Evolutionary conservation across 1,140 invertebrate species (phyloP), one percentile per base, ranked within the genome.

Genomic region (Centruroides sculpturatus): DNA sequence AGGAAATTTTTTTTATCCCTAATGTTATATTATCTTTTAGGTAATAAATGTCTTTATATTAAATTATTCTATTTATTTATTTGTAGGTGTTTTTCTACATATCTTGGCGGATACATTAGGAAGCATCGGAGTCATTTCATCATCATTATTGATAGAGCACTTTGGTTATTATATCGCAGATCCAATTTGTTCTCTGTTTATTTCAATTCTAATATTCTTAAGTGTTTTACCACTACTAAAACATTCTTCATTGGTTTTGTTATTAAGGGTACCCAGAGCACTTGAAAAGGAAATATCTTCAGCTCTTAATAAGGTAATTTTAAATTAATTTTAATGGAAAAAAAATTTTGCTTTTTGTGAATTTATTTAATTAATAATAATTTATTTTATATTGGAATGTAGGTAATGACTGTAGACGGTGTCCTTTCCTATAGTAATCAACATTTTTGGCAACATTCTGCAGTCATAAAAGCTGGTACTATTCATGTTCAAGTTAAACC

Each of bases 111-210:
- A 83, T 69, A 83, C 82, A 4, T 68, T 83, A 53, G 81, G 81
- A 34, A 80, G 79, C 67, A 77, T 83, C 35, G 82, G 81, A 51
- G 81, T 82, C 3, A 83, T 83, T 57, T 73, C 82, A 12, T 81
- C 79, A 12, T 79, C 81, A 5, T 61, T 83, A n/a, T 69, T 82
- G 5, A 81, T 83, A 53, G 76, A 83, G 67, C 72, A 77, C 61
- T 80, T 80, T 73, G 81, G 78, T 6, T 80, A 77, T 76, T 74
- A 78, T 56, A 77, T 81, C 59, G 80, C 81, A 5, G 81, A 83
- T 69, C 82, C 82, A 3, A 71, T 83, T n/a, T 83, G 81, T 67
- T 83, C 82, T 6, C 60, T 83, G 6, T 78, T 83, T 64, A 79
- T 83, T 62, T 77, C 81, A 5, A 66, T 77, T 23, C 71, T 83